Evolutionary conservation across 2,888 invertebrate genomes (phyloP).

Genomic region (Caenorhabditis uteleia): DNA sequence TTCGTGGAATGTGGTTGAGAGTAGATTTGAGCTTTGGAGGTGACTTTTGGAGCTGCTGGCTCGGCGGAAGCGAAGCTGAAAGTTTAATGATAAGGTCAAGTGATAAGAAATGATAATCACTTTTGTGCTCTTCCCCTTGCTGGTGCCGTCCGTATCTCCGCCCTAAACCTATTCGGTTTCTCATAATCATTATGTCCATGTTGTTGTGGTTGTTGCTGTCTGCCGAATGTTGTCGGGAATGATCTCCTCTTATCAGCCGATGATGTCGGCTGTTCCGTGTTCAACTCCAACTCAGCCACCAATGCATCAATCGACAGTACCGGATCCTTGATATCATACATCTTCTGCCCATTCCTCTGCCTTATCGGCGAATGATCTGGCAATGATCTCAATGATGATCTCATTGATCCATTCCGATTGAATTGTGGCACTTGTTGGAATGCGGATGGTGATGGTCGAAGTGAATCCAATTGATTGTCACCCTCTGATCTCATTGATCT

Average conservation of each 20-base stretch:
- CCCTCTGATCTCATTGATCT: constrained; percentile 49
- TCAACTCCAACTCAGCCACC: constrained; percentile 66
- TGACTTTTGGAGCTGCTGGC: constrained; percentile 5
- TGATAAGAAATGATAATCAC: neutral
- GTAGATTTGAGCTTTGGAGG: constrained; percentile 18
- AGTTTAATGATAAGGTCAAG: neutral
- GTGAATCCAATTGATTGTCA: constrained; percentile 18
- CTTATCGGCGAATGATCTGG: constrained; percentile 46
- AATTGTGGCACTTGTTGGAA: constrained; percentile 49
- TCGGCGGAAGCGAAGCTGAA: constrained; percentile 12
- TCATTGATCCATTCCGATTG: constrained; percentile 30
- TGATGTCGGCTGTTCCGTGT: constrained; percentile 52
- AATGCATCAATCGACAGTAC: constrained; percentile 63
- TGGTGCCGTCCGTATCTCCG: constrained; percentile 25
- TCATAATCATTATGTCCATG: constrained; percentile 28
- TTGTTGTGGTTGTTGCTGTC: constrained; percentile 20
- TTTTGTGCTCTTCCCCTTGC: constrained; percentile 27
- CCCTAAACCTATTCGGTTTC: constrained; percentile 27
- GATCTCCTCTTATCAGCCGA: constrained; percentile 51
- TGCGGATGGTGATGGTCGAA: constrained; percentile 53
- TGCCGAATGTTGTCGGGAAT: constrained; percentile 47
- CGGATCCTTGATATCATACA: constrained; percentile 44
- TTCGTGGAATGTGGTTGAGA: too few relatives aligned
- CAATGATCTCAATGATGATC: constrained; percentile 40
- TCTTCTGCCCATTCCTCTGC: constrained; percentile 2